Evolutionary conservation across 2,888 invertebrate genomes (phyloP), one percentile per base, ranked within the genome.

Genomic region (Brenthis hecate): DNA sequence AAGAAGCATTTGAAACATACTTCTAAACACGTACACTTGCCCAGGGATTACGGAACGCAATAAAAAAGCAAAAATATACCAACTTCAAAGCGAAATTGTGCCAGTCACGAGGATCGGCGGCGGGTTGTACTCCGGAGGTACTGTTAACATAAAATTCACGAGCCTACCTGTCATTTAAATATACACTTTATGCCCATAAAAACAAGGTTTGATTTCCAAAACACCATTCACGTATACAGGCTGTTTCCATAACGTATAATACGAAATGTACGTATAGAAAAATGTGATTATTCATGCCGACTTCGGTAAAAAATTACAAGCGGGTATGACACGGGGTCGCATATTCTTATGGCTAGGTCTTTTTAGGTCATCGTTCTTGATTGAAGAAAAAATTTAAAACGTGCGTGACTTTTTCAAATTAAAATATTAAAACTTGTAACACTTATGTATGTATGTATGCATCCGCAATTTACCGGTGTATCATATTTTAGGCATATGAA

Each of bases 241-340:
- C 56, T 76, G 72, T 80, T 80, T 68, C 72, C 60, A 58, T 48
- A 48, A 16, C 43, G 64, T 66, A 43, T 43, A 8, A 43, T 65
- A 55, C 86, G 88, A 88, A 87, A 87, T 16, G 60, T 32, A 62
- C 88, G 89, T 88, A 89, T 88, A 90, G 87, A 89, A 89, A 91
- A 91, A 91, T 91, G 88, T 91, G 92, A 89, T 89, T 91, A 92
- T 89, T 92, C 92, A 92, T 90, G 91, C 84, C 85, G 86, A 88
- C 84, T 90, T 84, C 83, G 87, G 85, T 85, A 87, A 89, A 91
- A 89, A 88, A 89, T 86, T 88, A 89, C 87, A 83, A 83, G 83
- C 82, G 79, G 80, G 81, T 85, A 85, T 84, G 86, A 85, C 85
- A 84, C 82, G 83, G 82, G 81, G 79, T 76, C 77, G 76, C 56